phyloP scores from a whole-genome alignment of 2,797 vertebrate genomes.

The Notolabrus celidotus region DNA sequence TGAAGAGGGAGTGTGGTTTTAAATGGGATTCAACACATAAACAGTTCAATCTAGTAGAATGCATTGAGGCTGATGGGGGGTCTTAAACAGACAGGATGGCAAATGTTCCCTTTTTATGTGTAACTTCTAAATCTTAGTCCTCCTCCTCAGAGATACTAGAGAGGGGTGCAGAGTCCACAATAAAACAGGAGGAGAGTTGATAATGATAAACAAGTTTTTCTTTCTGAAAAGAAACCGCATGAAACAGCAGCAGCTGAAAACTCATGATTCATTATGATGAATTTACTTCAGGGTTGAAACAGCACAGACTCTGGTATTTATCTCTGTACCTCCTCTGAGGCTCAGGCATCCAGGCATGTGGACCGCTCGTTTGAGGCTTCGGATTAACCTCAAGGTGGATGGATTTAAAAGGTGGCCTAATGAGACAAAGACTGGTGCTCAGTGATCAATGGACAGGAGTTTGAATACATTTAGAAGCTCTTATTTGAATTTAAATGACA shows the following conservation, averaged over 20 bases:
- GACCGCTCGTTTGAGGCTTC: slow-evolving; percentile 65
- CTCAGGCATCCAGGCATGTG: slow-evolving; percentile 71
- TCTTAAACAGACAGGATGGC: background rate
- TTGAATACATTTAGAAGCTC: slow-evolving; percentile 48
- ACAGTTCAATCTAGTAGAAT: background rate
- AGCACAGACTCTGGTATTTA: slow-evolving; percentile 8
- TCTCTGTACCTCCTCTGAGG: slow-evolving; percentile 27
- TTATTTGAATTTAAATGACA: slow-evolving; percentile 5
- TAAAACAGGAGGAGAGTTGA: slow-evolving; percentile 1
- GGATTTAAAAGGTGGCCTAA: slow-evolving; percentile 73
- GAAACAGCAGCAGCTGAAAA: background rate
- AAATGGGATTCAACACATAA: background rate
- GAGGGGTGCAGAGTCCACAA: slow-evolving; percentile 9
- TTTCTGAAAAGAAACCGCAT: background rate
- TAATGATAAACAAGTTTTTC: background rate
- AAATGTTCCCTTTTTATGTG: background rate
- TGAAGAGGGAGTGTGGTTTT: background rate
- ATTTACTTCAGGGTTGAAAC: slow-evolving; percentile 1
- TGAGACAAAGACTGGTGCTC: slow-evolving; percentile 49
- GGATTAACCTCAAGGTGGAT: slow-evolving; percentile 77
- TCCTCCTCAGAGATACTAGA: slow-evolving; percentile 5
- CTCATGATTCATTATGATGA: background rate
- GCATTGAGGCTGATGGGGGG: background rate
- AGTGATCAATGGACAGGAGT: slow-evolving; percentile 59
- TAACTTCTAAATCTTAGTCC: slow-evolving; percentile 1